Evolutionary conservation across 2,797 vertebrate genomes (phyloP).

Genomic region (Myripristis jacobus): DNA sequence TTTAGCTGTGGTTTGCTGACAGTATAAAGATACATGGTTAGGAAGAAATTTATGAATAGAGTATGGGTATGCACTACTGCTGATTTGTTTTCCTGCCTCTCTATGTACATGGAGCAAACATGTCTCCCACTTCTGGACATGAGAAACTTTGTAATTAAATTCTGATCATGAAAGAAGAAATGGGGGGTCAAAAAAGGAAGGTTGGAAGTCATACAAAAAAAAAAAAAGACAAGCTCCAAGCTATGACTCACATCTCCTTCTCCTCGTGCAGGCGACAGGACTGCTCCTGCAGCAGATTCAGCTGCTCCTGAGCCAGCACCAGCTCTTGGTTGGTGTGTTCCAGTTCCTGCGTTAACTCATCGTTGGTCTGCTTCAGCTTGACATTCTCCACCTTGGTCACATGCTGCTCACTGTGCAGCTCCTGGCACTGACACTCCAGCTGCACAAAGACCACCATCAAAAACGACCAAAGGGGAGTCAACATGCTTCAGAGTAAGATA

Average conservation of each 20-base stretch:
- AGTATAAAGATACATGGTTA: too few species aligned
- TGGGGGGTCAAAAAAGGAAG: neutral
- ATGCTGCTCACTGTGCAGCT: constrained; percentile 89
- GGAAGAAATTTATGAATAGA: neutral
- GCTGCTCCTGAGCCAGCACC: constrained; percentile 86
- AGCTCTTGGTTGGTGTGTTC: constrained; percentile 86
- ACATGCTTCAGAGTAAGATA: neutral
- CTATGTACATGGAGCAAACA: neutral
- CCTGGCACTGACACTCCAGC: constrained; percentile 88
- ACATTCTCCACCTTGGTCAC: constrained; percentile 90
- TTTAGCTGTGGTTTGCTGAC: neutral
- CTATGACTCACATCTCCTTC: constrained; percentile 89
- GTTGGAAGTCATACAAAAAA: neutral
- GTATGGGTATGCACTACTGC: too few species aligned
- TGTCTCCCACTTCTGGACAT: neutral
- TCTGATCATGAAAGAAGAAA: neutral
- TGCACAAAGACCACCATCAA: constrained; percentile 55
- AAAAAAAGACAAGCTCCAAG: too few species aligned
- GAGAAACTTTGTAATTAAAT: neutral
- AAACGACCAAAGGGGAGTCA: neutral
- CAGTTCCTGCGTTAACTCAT: constrained; percentile 87
- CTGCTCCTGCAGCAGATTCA: constrained; percentile 87
- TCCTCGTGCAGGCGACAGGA: constrained; percentile 86
- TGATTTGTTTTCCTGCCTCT: neutral
- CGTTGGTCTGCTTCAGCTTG: constrained; percentile 90